Evolutionary conservation across 2,888 invertebrate genomes (phyloP).

Genomic region (Melolontha melolontha): DNA sequence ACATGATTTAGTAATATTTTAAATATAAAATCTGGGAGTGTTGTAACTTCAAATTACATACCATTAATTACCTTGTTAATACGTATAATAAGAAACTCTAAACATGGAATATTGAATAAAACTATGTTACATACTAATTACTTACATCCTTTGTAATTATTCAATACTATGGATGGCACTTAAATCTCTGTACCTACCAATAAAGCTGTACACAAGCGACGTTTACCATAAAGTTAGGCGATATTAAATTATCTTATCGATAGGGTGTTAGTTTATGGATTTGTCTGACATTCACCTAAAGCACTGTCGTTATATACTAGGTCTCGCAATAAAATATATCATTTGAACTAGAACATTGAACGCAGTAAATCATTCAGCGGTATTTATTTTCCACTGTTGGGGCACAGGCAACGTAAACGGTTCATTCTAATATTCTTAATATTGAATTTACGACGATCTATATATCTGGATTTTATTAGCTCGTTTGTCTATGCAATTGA

Average conservation of each 20-base stretch:
- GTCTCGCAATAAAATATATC: conserved; percentile 44
- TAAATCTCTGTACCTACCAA: conserved; percentile 19
- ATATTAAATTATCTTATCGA: conserved; percentile 44
- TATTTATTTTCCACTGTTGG: conserved; percentile 35
- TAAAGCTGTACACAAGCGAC: conserved; percentile 30
- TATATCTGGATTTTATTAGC: conserved; percentile 42
- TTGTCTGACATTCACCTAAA: conserved; percentile 38
- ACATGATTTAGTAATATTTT: no score
- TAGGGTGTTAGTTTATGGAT: conserved; percentile 48
- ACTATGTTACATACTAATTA: no score
- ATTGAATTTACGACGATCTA: conserved; percentile 43
- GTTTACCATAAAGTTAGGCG: conserved; percentile 29
- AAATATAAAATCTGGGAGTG: no score
- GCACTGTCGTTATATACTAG: conserved; percentile 34
- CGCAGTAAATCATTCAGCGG: conserved; percentile 38
- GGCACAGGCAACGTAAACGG: no score
- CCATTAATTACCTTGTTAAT: no score
- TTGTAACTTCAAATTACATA: no score
- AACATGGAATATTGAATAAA: no score
- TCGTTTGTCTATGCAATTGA: conserved; percentile 39
- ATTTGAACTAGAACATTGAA: conserved; percentile 46
- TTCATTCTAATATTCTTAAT: conserved; percentile 22
- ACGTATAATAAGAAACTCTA: no score
- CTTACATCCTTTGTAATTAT: no score
- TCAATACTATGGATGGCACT: conserved; percentile 12